Evolutionary conservation across 2,888 invertebrate genomes (phyloP), one percentile per base, ranked within the genome.

Genomic region (Aricia artaxerxes): DNA sequence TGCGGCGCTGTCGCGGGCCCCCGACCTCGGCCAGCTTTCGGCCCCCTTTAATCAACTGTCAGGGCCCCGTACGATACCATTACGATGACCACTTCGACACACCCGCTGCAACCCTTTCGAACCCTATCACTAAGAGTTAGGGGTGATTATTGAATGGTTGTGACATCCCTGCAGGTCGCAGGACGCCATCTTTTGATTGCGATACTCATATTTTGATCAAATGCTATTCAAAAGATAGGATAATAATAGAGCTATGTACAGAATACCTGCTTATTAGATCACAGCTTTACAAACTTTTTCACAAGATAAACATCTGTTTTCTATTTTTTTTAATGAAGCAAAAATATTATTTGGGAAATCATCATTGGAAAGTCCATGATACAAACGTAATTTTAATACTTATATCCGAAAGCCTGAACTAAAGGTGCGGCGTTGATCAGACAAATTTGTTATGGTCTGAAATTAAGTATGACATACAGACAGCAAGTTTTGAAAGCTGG

Each of bases 41-140:
- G 94, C 87, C 90, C 93, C 94, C 90, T 94, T 94, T 94, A 94
- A 94, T 94, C 94, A 94, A 94, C 93, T 94, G 94, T 93, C 94
- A 92, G 88, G 88, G 88, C 88, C 87, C 89, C 87, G 88, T 90
- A 89, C 89, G 87, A 87, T 88, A 89, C 91, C 90, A 91, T 91
- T 85, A 85, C 85, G 83, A 82, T 84, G 5, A 83, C 82, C 84
- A 82, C 35, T 53, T 69, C 69, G 35, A 69, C 13, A 80, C 80
- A 80, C 82, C 78, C 81, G 79, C 82, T 77, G 81, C 80, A 80
- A 73, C 80, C 79, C 78, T 79, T 64, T n/a, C 77, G 40, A 81
- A 79, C 81, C 80, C 78, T 84, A 84, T 79, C 76, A 61, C 79
- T 40, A 80, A 53, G 77, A 49, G 31, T 79, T 84, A 84, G 79